Conservation (phyloP, 2,888 invertebrate genomes). For the Eupithecia centaureata region DNA sequence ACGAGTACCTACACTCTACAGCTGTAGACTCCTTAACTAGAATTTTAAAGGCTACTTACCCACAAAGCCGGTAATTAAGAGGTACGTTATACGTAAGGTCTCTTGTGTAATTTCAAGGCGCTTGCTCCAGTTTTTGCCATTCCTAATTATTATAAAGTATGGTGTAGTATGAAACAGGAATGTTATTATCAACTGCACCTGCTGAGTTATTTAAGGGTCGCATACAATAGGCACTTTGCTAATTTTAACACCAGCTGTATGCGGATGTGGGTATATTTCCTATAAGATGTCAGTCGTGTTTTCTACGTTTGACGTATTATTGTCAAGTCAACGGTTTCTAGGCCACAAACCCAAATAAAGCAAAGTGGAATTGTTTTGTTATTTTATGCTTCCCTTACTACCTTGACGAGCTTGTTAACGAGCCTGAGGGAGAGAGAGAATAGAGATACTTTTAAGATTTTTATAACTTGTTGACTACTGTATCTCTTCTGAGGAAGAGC, state of each 20-base stretch:
- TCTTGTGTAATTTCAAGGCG: slow-evolving; percentile 5
- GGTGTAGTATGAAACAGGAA: slow-evolving; percentile 19
- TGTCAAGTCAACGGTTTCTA: background rate
- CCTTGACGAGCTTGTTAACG: too few relatives aligned
- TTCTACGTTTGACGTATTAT: background rate
- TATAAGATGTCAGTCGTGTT: slow-evolving; percentile 6
- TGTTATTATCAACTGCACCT: slow-evolving; percentile 27
- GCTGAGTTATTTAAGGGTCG: slow-evolving; percentile 14
- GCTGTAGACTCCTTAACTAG: slow-evolving; percentile 46
- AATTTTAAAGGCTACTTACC: slow-evolving; percentile 4
- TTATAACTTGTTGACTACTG: too few relatives aligned
- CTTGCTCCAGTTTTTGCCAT: slow-evolving; percentile 9
- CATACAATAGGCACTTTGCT: slow-evolving; percentile 14
- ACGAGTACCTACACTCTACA: slow-evolving; percentile 42
- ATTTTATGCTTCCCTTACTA: background rate
- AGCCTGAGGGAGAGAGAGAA: too few relatives aligned
- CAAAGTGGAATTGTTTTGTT: background rate
- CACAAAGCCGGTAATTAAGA: slow-evolving; percentile 14
- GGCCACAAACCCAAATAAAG: background rate
- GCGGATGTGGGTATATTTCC: slow-evolving; percentile 7
- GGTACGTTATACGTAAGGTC: slow-evolving; percentile 11
- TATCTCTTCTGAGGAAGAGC: too few relatives aligned
- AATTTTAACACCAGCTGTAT: slow-evolving; percentile 21
- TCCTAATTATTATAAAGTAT: slow-evolving; percentile 9
- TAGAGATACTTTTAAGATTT: too few relatives aligned